Percentiles rank a stretch among this genome's conserved stretches.
Evolutionary conservation across 2,113 vertebrate genomes (phyloP).

Genomic region (Tragelaphus scriptus): DNA sequence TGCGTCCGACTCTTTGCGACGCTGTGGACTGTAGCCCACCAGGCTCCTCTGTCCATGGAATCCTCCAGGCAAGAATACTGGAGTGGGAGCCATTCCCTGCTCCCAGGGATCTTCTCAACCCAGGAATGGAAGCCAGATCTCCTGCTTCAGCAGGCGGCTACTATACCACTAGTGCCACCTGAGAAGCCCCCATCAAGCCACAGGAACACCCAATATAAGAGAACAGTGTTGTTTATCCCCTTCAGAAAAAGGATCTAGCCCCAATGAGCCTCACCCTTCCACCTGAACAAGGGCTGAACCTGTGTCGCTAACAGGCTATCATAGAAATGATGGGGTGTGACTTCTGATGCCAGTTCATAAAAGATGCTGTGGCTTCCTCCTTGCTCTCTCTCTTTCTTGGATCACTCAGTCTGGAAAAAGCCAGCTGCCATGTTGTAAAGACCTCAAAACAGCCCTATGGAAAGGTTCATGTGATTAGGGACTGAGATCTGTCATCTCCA

Average conservation of each 20-base stretch:
- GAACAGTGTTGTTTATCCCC: neutral
- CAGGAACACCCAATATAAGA: neutral
- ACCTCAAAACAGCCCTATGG: neutral
- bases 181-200: neutral
- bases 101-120: neutral
- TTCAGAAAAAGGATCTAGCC: neutral
- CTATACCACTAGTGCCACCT: neutral
- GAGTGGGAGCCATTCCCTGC: neutral
- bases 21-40: neutral
- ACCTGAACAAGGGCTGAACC: neutral
- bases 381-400: neutral
- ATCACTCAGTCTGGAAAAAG: neutral
- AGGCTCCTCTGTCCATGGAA: neutral
- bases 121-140: neutral
- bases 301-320: neutral
- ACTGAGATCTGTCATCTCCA: neutral
- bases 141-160: neutral
- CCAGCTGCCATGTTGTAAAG: neutral
- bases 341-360: neutral
- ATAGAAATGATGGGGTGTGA: neutral
- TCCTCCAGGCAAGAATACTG: neutral
- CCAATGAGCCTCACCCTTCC: neutral
- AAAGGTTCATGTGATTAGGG: neutral
- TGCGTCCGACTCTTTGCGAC: rapidly evolving
- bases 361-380: neutral